phyloP scores from a whole-genome alignment of 2,797 vertebrate genomes.

The Schizopygopsis malacanthus region DNA sequence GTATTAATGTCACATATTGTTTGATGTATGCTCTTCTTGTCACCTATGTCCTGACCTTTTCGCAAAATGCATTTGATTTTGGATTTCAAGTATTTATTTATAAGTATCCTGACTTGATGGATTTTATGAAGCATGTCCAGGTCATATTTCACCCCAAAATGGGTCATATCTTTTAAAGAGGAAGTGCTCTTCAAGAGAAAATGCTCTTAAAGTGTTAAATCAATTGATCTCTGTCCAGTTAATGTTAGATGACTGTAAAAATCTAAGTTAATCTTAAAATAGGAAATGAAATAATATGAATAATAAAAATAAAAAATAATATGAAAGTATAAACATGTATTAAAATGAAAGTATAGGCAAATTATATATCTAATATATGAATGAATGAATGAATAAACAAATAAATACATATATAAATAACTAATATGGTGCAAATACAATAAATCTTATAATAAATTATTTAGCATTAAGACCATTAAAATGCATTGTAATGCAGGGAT shows the following conservation, averaged over 20 bases:
- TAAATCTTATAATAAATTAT: not conserved
- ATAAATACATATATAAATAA: not conserved
- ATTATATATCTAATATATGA: not conserved
- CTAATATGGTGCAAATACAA: not conserved
- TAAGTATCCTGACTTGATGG: not conserved
- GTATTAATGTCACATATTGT: slow-evolving; percentile 17
- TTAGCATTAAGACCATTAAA: not conserved
- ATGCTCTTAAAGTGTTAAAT: not conserved
- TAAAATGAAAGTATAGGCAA: not conserved
- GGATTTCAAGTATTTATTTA: not conserved
- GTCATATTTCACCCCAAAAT: not conserved
- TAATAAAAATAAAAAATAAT: not conserved
- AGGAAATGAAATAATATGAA: not conserved
- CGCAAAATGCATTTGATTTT: not conserved
- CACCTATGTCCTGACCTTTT: not conserved
- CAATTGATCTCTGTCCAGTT: not conserved
- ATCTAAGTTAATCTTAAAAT: not conserved
- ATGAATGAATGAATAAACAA: not conserved
- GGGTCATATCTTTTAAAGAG: not conserved
- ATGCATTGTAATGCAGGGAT: too few species aligned
- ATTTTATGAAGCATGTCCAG: not conserved
- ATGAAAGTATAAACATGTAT: not conserved
- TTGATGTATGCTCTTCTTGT: not conserved
- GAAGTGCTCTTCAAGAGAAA: not conserved
- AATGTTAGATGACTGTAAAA: not conserved